These are phyloP conservation scores for Yasuhikotakia modesta DNA, from an alignment of 2,797 vertebrate species.

Conservation along the genomic window DNA sequence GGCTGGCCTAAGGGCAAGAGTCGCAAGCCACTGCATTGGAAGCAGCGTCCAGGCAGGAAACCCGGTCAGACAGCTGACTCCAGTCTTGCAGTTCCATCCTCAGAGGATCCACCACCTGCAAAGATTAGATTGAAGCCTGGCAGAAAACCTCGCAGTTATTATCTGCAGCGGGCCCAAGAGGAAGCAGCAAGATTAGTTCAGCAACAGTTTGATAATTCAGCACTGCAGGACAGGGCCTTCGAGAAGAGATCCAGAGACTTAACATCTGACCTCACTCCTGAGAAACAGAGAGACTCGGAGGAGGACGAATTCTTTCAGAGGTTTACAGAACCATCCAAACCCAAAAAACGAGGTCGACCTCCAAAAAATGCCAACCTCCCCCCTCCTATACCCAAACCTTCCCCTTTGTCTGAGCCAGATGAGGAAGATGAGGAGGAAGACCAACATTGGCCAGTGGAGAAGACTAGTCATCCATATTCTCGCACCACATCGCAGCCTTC, in stretches of 20 bases:
- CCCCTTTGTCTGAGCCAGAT: constrained; percentile 82
- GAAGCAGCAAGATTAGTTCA: constrained; percentile 72
- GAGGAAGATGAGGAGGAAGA: constrained; percentile 86
- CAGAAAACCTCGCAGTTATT: constrained; percentile 82
- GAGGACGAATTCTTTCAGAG: constrained; percentile 85
- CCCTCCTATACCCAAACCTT: constrained; percentile 76
- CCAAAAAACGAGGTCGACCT: constrained; percentile 77
- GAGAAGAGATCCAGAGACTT: constrained; percentile 66
- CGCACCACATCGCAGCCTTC: constrained; percentile 69
- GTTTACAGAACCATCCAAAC: constrained; percentile 80
- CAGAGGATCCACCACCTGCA: constrained; percentile 69
- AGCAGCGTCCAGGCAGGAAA: constrained; percentile 88
- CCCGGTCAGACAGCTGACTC: constrained; percentile 71
- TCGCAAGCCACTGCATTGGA: constrained; percentile 96
- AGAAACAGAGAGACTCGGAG: constrained; percentile 83
- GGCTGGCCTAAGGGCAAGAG: constrained; percentile 99
- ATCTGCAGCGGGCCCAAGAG: constrained; percentile 80
- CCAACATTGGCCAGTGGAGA: constrained; percentile 79
- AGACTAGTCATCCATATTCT: constrained; percentile 73
- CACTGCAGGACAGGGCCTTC: constrained; percentile 58
- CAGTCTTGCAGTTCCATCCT: constrained; percentile 58
- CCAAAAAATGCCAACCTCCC: constrained; percentile 75
- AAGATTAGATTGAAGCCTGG: constrained; percentile 82
- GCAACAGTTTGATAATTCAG: constrained; percentile 71
- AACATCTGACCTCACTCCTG: constrained; percentile 67